These are phyloP conservation scores for Triplophysa siluroides DNA, from an alignment of 2,113 vertebrate genomes.

Conservation along the genomic window DNA sequence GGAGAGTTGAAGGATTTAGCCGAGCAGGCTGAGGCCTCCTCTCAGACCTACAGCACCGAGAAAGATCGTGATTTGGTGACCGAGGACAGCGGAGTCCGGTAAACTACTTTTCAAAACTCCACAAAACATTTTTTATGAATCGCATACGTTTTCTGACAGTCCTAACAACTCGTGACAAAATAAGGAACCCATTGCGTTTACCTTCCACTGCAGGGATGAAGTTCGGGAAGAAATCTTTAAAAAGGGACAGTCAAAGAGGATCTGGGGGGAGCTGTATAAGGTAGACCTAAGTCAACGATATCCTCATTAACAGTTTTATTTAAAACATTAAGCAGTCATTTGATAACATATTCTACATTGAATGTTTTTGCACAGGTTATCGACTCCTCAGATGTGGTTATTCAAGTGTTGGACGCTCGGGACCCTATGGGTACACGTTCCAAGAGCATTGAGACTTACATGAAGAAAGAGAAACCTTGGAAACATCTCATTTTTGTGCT, in stretches of 20 bases:
- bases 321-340: not conserved
- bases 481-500: conserved; percentile 97
- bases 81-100: conserved; percentile 93
- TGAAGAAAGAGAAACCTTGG: conserved; percentile 97
- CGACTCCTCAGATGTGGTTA: conserved; percentile 96
- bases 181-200: not conserved
- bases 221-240: conserved; percentile 93
- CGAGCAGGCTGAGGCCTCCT: conserved; percentile 80
- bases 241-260: conserved; percentile 96
- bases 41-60: conserved; percentile 75
- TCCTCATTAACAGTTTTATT: not conserved
- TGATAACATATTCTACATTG: not conserved
- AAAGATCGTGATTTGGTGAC: conserved; percentile 88
- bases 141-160: too few species aligned
- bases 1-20: conserved; percentile 86
- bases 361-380: conserved; percentile 79
- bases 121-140: too few species aligned
- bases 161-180: not conserved
- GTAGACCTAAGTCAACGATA: conserved; percentile 61
- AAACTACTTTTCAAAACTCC: conserved; percentile 12
- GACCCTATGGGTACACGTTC: conserved; percentile 96
- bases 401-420: conserved; percentile 95
- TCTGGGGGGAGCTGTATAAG: conserved; percentile 99
- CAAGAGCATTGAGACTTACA: conserved; percentile 87
- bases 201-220: conserved; percentile 76